Base-by-base conservation (phyloP, 1,140 invertebrate species). In the Sminthurides bifidus region DNA sequence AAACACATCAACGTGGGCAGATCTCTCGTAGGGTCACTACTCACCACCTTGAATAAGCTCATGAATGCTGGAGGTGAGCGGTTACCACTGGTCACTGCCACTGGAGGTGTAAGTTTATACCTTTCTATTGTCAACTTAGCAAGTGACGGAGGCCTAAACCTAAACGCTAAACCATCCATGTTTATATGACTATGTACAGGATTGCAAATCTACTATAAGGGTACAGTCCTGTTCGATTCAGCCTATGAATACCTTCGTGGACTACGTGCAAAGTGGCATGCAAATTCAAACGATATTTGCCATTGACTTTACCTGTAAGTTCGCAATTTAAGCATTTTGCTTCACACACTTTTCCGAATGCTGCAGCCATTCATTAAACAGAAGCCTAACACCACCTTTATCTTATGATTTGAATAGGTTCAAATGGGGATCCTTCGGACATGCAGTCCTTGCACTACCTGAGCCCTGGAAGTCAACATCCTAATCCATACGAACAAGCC, bases 401-500 rank as follows among this genome's bases (percentile, higher is more conserved):
- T n/a, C n/a, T 3, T 70, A 81, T 8, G 12, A 10, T 5, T 12
- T 48, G 21, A 23, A 12, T 49, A 81, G 78, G 76, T n/a, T 82
- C 80, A 4, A 82, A 82, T 71, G 78, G 80, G 3, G 71, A 77
- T 57, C 79, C 79, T 3, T 67, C 70, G 43, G 66, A 72, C 27
- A 71, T 76, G 1, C 67, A 71, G 2, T 81, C 79, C 0, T 70
- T 82, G 4, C 81, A 82, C 66, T 77, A 75, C 27, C 3, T 26
- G 21, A 79, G 73, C 63, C 70, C 75, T 24, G 72, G 72, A 21
- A 30, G 30, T 19, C 46, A 63, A 17, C 29, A 48, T 6, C 69
- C 68, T 45, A 82, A 81, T 67, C 73, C 75, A 61, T 82, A 82
- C 62, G 73, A 76, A 58, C 70, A 72, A 49, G 79, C 80, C 12